Evolutionary conservation across 2,797 vertebrate genomes (phyloP).

Genomic region (Sebastes elongatus): DNA sequence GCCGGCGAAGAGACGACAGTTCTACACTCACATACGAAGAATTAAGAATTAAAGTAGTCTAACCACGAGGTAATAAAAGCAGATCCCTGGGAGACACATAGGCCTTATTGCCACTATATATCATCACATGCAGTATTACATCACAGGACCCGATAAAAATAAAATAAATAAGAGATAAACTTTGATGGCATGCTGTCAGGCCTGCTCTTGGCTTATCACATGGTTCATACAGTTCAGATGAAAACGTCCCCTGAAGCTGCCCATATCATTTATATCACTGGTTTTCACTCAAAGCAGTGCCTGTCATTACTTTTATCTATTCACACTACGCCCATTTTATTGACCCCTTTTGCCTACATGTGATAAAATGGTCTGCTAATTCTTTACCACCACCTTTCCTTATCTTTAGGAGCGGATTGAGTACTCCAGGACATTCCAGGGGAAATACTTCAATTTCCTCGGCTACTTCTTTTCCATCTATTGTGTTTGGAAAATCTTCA

Average conservation of each 20-base stretch:
- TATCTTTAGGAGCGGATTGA: conserved; percentile 93
- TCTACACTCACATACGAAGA: too few relatives aligned
- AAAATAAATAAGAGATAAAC: not conserved
- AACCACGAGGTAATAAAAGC: too few relatives aligned
- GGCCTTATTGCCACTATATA: too few relatives aligned
- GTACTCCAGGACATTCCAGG: conserved; percentile 98
- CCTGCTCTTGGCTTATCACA: not conserved
- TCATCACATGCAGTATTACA: not conserved
- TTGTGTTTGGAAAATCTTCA: conserved; percentile 99
- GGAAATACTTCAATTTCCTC: conserved; percentile 98
- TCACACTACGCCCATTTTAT: not conserved
- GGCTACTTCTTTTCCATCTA: conserved; percentile 99
- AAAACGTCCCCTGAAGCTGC: not conserved
- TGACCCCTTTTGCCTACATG: not conserved
- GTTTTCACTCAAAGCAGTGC: not conserved
- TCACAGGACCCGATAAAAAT: not conserved
- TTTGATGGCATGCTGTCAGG: not conserved
- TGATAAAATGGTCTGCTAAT: not conserved
- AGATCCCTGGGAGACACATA: too few relatives aligned
- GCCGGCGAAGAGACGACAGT: too few relatives aligned
- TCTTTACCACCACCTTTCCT: not conserved
- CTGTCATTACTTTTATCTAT: not conserved
- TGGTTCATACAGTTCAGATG: not conserved
- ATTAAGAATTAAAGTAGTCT: too few relatives aligned
- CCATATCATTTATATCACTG: not conserved